Percentiles rank a stretch among this genome's conserved stretches.
These are phyloP conservation scores for Flexamia atlantica DNA, from an alignment of 2,888 invertebrate genomes.

Conservation along the genomic window DNA sequence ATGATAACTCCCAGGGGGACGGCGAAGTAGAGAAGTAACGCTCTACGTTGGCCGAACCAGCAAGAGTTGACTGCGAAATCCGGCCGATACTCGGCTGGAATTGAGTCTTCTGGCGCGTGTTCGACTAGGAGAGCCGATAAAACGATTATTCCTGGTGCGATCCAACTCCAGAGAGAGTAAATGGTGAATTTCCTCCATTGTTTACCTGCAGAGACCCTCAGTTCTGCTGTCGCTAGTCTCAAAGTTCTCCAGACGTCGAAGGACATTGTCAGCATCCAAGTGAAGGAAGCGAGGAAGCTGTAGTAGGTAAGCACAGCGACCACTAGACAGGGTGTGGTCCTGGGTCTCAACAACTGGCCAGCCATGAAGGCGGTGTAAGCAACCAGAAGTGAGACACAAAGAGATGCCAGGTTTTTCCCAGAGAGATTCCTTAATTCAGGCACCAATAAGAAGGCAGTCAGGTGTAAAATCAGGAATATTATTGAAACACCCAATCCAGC, in stretches of 20 bases:
- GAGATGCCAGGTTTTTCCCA: constrained; percentile 77
- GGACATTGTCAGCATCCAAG: constrained; percentile 78
- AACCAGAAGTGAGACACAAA: constrained; percentile 75
- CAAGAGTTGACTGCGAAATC: constrained; percentile 75
- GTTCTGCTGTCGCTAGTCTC: constrained; percentile 74
- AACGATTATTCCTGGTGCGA: constrained; percentile 73
- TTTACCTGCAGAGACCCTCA: constrained; percentile 74
- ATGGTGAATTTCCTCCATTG: constrained; percentile 73
- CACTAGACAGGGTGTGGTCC: constrained; percentile 72
- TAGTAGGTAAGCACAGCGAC: constrained; percentile 76
- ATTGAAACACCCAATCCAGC: constrained; percentile 76
- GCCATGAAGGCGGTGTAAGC: constrained; percentile 76
- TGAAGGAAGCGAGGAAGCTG: constrained; percentile 77
- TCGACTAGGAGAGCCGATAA: constrained; percentile 73
- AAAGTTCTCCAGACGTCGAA: constrained; percentile 76
- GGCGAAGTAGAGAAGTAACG: constrained; percentile 77
- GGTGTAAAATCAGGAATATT: constrained; percentile 75
- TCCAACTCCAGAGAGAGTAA: constrained; percentile 75
- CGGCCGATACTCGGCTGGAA: constrained; percentile 72
- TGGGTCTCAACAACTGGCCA: constrained; percentile 72
- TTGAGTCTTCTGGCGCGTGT: constrained; percentile 67
- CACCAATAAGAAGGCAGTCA: constrained; percentile 75
- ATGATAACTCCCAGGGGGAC: constrained; percentile 75
- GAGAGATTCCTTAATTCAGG: constrained; percentile 76
- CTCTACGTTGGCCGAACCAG: constrained; percentile 76